A percentile compares a stretch with the other conserved stretches of the same genome.
phyloP scores from a whole-genome alignment of 1,140 invertebrate species.

The Drosophila repleta region DNA sequence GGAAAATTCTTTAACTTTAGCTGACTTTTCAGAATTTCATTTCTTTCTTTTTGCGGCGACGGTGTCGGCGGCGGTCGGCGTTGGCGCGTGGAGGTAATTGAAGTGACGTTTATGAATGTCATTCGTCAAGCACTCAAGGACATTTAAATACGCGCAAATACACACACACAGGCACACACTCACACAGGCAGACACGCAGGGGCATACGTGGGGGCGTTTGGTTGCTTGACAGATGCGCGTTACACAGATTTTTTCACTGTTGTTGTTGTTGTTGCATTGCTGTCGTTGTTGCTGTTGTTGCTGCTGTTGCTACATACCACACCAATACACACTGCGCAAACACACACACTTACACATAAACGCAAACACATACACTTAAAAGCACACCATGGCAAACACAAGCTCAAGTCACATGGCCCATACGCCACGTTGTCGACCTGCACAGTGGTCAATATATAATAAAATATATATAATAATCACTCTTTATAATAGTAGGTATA shows the following conservation, averaged over 20 bases:
- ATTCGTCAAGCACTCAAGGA: slow-evolving; percentile 83
- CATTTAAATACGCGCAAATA: slow-evolving; percentile 83
- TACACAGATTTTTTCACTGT: slow-evolving; percentile 76
- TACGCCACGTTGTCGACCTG: slow-evolving; percentile 52
- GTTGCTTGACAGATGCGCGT: slow-evolving; percentile 75
- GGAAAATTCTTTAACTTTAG: slow-evolving; percentile 61
- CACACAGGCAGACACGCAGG: slow-evolving; percentile 15
- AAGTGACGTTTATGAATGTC: slow-evolving; percentile 82
- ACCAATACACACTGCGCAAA: slow-evolving; percentile 33
- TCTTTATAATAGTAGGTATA: no score
- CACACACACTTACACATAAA: slow-evolving; percentile 17
- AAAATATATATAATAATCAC: no score
- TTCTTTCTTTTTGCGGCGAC: slow-evolving; percentile 56
- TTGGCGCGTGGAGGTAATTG: slow-evolving; percentile 81
- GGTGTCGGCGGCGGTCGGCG: slow-evolving; percentile 48
- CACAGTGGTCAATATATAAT: not conserved
- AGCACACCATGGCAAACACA: slow-evolving; percentile 18
- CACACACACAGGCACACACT: slow-evolving; percentile 32
- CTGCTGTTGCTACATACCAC: slow-evolving; percentile 22
- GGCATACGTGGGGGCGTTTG: slow-evolving; percentile 59
- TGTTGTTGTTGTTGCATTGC: not conserved
- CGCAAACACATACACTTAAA: slow-evolving; percentile 31
- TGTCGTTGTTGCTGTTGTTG: slow-evolving; percentile 11
- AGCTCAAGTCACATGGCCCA: slow-evolving; percentile 51
- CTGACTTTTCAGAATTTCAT: slow-evolving; percentile 65